Conservation (phyloP, 2,113 vertebrate species). For the Phylloscopus trochilus region DNA sequence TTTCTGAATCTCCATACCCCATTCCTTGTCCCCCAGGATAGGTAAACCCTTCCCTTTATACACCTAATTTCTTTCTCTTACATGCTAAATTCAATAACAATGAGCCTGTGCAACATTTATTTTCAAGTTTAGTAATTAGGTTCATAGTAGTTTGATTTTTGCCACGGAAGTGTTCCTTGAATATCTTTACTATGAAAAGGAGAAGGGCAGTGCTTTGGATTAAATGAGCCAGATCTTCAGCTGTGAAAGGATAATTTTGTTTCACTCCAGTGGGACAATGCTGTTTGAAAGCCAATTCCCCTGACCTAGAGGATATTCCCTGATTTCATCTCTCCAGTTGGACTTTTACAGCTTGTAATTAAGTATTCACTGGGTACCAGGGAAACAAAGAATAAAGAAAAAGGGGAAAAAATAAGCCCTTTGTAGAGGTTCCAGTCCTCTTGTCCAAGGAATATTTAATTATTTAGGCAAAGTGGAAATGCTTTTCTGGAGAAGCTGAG, state of each 20-base stretch:
- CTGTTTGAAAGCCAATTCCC: not conserved
- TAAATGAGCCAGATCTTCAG: not conserved
- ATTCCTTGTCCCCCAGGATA: not conserved
- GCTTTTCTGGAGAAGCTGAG: not conserved
- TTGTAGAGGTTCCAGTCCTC: constrained; percentile 40
- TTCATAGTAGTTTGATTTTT: not conserved
- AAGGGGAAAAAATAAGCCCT: constrained; percentile 7
- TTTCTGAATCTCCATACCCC: not conserved
- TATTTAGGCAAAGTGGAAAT: constrained; percentile 33
- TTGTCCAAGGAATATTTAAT: constrained; percentile 38
- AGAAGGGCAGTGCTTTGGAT: not conserved
- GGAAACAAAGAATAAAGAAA: constrained; percentile 38
- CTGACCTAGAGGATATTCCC: constrained; percentile 42
- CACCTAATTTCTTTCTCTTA: not conserved
- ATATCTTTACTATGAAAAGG: not conserved
- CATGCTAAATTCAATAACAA: not conserved
- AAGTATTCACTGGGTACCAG: not conserved
- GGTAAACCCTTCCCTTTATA: not conserved
- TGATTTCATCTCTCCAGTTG: constrained; percentile 34
- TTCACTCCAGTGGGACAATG: not conserved
- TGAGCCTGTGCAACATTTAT: not conserved
- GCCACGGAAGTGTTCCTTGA: not conserved
- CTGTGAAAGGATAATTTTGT: constrained; percentile 5
- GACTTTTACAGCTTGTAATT: constrained; percentile 38
- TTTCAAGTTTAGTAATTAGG: not conserved